phyloP scores from a whole-genome alignment of 2,113 vertebrate genomes.

The Platysteira castanea region DNA sequence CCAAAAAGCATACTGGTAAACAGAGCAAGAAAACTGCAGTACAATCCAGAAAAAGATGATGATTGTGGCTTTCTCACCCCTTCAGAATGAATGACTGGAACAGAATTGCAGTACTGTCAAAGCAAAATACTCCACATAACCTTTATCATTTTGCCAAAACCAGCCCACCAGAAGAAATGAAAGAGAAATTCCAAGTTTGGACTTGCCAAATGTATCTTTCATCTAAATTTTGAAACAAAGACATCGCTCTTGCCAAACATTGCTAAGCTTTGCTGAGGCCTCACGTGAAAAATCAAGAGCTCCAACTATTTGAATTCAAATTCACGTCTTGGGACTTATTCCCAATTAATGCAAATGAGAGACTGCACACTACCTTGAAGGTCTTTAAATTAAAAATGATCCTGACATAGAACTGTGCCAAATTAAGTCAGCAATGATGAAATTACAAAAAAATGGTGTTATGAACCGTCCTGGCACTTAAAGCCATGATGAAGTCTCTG shows the following conservation, averaged over 20 bases:
- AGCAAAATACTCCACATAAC: neutral
- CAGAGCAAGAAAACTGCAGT: neutral
- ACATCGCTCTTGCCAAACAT: neutral
- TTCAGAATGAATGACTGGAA: neutral
- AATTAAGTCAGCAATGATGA: slow-evolving; percentile 14
- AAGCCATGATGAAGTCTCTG: neutral
- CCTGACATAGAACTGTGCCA: neutral
- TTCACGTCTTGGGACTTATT: slow-evolving; percentile 4
- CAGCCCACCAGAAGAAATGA: neutral
- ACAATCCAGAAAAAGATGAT: neutral
- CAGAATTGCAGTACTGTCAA: neutral
- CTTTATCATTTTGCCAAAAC: neutral
- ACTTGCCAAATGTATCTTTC: slow-evolving; percentile 1
- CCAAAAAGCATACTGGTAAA: neutral
- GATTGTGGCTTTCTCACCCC: neutral
- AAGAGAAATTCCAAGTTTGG: neutral
- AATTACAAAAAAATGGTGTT: neutral
- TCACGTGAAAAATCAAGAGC: neutral
- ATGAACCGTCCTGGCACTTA: neutral
- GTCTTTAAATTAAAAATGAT: slow-evolving; percentile 5
- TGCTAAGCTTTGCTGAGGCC: neutral
- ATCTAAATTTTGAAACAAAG: slow-evolving; percentile 41
- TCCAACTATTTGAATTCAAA: neutral
- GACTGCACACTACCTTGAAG: neutral
- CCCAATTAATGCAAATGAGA: neutral